These are phyloP conservation scores for Nipponacmea schrenckii DNA, from an alignment of 2,888 invertebrate species.

Conservation along the genomic window DNA sequence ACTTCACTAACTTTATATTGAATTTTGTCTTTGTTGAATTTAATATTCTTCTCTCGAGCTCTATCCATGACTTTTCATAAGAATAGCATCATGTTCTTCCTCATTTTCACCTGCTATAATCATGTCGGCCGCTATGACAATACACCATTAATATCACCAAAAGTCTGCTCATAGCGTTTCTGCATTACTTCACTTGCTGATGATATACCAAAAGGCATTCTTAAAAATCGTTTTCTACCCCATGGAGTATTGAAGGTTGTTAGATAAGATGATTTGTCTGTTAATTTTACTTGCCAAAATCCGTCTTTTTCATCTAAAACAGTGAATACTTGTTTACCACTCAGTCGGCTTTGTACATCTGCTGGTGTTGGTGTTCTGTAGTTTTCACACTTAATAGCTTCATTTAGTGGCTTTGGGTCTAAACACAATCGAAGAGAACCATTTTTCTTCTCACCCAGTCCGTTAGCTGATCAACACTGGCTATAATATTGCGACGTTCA, in stretches of 20 bases:
- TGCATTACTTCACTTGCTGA: conserved; percentile 20
- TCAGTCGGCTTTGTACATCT: conserved; percentile 1
- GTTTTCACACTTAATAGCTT: neutral
- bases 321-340: conserved; percentile 19
- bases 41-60: neutral
- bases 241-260: conserved; percentile 28
- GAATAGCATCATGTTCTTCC: conserved; percentile 9
- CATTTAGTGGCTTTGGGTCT: conserved; percentile 15
- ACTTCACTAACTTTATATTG: neutral
- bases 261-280: conserved; percentile 11
- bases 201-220: conserved; percentile 17
- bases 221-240: conserved; percentile 11
- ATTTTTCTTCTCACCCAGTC: conserved; percentile 16
- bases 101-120: neutral
- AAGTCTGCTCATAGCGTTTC: conserved; percentile 5
- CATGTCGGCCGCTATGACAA: neutral
- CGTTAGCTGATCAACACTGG: conserved; percentile 12
- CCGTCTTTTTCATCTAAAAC: conserved; percentile 25
- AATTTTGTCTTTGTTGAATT: conserved; percentile 7
- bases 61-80: neutral
- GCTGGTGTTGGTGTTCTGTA: neutral
- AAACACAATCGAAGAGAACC: conserved; percentile 11
- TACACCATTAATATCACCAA: neutral
- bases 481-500: no score
- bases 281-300: conserved; percentile 20